These are phyloP conservation scores for Agrotis exclamationis DNA, from an alignment of 2,888 invertebrate species.

Conservation along the genomic window DNA sequence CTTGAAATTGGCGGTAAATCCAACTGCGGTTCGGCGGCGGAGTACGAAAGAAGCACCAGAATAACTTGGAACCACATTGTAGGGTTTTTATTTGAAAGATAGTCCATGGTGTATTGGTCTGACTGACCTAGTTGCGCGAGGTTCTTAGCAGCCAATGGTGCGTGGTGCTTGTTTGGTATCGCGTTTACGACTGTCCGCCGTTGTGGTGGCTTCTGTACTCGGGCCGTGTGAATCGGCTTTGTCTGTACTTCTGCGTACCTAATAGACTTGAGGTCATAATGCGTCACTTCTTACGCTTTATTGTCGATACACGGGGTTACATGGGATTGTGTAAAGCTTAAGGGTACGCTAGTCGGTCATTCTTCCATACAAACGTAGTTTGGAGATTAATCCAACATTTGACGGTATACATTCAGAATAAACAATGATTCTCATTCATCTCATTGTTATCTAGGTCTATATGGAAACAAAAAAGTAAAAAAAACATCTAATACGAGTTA, in stretches of 20 bases:
- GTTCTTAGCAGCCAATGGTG: constrained; percentile 77
- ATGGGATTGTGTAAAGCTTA: constrained; percentile 37
- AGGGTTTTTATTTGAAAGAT: constrained; percentile 73
- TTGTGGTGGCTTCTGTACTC: constrained; percentile 76
- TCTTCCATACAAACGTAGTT: too few species aligned
- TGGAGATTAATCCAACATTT: too few species aligned
- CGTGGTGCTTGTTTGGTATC: constrained; percentile 84
- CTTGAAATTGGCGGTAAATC: constrained; percentile 90
- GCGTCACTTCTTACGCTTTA: constrained; percentile 63
- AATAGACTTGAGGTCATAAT: constrained; percentile 66
- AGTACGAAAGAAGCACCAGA: constrained; percentile 70
- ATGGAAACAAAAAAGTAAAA: too few species aligned
- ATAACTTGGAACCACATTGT: constrained; percentile 76
- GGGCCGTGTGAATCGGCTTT: constrained; percentile 86
- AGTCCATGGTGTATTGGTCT: constrained; percentile 82
- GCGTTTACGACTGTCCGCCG: constrained; percentile 81
- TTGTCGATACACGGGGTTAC: constrained; percentile 42
- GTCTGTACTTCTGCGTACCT: constrained; percentile 67
- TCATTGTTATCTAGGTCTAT: too few species aligned
- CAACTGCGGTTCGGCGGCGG: constrained; percentile 84
- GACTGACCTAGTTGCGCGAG: constrained; percentile 68
- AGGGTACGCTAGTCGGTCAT: too few species aligned
- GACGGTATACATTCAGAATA: too few species aligned
- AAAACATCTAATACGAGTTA: too few species aligned
- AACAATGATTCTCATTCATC: too few species aligned